A percentile compares a stretch with the other conserved stretches of the same genome.
These are phyloP conservation scores for Bombyx mandarina DNA, from an alignment of 1,140 invertebrate species.

Conservation along the genomic window DNA sequence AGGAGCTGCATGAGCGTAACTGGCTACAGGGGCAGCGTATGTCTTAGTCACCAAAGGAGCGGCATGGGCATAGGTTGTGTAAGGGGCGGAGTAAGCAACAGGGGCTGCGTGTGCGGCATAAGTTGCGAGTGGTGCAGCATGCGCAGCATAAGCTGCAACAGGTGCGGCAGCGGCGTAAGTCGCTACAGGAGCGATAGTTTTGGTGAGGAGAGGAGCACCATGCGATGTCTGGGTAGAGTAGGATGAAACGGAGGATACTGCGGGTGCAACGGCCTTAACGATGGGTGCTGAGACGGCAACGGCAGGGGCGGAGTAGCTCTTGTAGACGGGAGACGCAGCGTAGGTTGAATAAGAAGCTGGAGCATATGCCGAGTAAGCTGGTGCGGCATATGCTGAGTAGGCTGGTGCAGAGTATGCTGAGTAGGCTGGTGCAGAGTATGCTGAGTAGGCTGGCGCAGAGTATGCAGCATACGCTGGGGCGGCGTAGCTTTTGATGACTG, in stretches of 20 bases:
- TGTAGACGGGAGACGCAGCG: constrained; percentile 13
- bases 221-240: constrained; percentile 30
- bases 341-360: constrained; percentile 10
- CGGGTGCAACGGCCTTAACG: constrained; percentile 24
- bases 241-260: constrained; percentile 29
- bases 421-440: constrained; percentile 9
- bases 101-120: constrained; percentile 23
- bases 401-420: constrained; percentile 16
- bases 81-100: constrained; percentile 8
- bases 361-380: constrained; percentile 9
- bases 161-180: constrained; percentile 22
- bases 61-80: constrained; percentile 15
- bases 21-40: constrained; percentile 16
- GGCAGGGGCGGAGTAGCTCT: constrained; percentile 15
- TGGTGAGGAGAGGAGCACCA: constrained; percentile 18
- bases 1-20: constrained; percentile 23
- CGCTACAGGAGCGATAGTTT: constrained; percentile 18
- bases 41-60: constrained; percentile 4
- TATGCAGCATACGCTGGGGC: constrained; percentile 9
- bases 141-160: constrained; percentile 18
- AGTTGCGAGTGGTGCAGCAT: constrained; percentile 20
- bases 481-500: constrained; percentile 19
- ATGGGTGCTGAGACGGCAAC: constrained; percentile 23
- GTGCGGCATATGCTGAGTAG: constrained; percentile 6
- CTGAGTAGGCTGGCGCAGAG: constrained; percentile 12